Percentiles rank a stretch among this genome's conserved stretches.
Evolutionary conservation across 2,113 vertebrate species (phyloP).

Genomic region (Brienomyrus longianalis): DNA sequence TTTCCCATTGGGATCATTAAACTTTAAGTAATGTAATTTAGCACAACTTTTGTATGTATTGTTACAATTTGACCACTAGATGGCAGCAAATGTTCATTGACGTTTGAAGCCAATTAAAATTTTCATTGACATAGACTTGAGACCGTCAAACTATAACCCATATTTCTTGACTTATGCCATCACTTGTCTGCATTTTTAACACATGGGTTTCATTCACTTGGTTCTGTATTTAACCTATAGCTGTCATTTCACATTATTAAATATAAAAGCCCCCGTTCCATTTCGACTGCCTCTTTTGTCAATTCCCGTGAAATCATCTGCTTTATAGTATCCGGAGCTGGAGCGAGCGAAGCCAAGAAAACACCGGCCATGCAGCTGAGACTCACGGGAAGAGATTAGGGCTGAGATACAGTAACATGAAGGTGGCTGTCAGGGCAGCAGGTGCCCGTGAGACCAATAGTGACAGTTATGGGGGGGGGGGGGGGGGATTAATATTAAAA

Average conservation of each 20-base stretch:
- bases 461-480: background rate
- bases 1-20: background rate
- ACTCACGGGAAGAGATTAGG: too few relatives aligned
- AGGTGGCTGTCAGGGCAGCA: background rate
- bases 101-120: background rate
- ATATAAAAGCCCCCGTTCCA: background rate
- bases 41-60: background rate
- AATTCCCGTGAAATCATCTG: background rate
- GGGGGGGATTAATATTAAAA: background rate
- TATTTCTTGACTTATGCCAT: background rate
- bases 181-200: background rate
- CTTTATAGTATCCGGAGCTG: background rate
- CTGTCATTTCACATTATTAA: background rate
- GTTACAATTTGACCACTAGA: background rate
- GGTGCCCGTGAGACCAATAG: background rate
- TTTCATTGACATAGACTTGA: background rate
- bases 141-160: background rate
- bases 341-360: background rate
- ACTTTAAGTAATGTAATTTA: background rate
- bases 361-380: background rate
- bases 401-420: background rate
- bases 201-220: background rate
- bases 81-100: slow-evolving; percentile 6
- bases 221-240: background rate
- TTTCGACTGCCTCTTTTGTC: background rate